phyloP scores from a whole-genome alignment of 1,140 invertebrate species.

The Sogatella furcifera region DNA sequence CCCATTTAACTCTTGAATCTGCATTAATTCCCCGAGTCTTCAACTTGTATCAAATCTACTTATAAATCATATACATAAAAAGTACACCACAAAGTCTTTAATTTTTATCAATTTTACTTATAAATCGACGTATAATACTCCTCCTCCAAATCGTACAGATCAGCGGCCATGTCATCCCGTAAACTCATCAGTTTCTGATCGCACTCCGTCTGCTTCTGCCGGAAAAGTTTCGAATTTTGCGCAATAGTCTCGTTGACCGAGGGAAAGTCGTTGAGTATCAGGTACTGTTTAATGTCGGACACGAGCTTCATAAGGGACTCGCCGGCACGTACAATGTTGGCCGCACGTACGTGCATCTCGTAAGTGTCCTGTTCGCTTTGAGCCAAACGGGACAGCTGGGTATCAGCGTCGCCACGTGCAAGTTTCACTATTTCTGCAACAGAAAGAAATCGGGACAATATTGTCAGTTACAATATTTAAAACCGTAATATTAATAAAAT shows the following conservation, averaged over 20 bases:
- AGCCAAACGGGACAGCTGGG: conserved; percentile 74
- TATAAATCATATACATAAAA: too few relatives aligned
- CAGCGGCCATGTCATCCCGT: conserved; percentile 87
- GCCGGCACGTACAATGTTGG: conserved; percentile 87
- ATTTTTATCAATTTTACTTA: conserved; percentile 58
- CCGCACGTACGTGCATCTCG: conserved; percentile 92
- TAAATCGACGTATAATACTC: conserved; percentile 95
- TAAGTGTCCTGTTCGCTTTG: conserved; percentile 91
- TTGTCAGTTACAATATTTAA: neutral
- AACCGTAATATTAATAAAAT: too few relatives aligned
- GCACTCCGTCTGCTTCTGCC: conserved; percentile 80
- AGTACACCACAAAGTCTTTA: too few relatives aligned
- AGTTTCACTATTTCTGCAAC: conserved; percentile 84
- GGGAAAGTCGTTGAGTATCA: conserved; percentile 94
- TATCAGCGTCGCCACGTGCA: conserved; percentile 85
- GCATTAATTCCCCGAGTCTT: too few relatives aligned
- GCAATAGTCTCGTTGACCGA: conserved; percentile 93
- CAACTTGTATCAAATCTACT: too few relatives aligned
- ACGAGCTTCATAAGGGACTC: conserved; percentile 94
- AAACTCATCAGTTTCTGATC: conserved; percentile 88
- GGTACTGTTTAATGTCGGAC: conserved; percentile 91
- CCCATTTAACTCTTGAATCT: too few relatives aligned
- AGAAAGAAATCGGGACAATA: conserved; percentile 16
- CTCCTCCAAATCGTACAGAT: conserved; percentile 93
- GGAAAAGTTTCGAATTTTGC: conserved; percentile 79